Base-by-base conservation (phyloP, 2,113 vertebrate genomes). In the Lichenostomus cassidix region DNA sequence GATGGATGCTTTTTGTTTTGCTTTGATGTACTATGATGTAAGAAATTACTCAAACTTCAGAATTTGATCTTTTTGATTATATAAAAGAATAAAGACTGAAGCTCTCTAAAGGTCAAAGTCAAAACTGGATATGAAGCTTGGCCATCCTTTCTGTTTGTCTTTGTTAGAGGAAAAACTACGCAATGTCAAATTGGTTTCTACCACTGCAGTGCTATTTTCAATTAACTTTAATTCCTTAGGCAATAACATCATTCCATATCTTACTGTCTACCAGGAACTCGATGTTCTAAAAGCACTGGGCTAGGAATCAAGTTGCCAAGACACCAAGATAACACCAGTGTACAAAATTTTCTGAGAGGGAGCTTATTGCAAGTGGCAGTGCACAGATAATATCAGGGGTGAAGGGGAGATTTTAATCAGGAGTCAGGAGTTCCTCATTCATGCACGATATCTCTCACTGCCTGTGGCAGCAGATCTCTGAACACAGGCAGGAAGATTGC, bases 221-320 rank as follows among this genome's bases (percentile, higher is more conserved):
- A 47, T 59, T 77, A 80, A 70, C 37, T 77, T 70, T 21, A 81
- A n/a, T 87, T 96, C 50, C 47, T 83, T 62, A 16, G 27, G 50
- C 27, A 93, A 62, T 86, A 83, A 29, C 59, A 83, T 80, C 25
- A 47, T 93, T 77, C 47, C 22, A 3, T 85, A 67, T 90, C 59
- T 91, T 79, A 44, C 24, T 69, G 60, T 79, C 74, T 83, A 76
- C 53, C 47, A 87, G 71, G 37, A 93, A 70, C 67, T 58, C 1
- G 0, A 65, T 92, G 82, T 95, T 73, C 90, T 90, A 80, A 77
- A 92, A 88, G 67, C 46, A 39, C 28, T 88, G 63, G 78, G 68
- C 78, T 90, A 58, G 63, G 39, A 93, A 77, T 94, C 79, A 92
- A 63, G 12, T 88, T 94, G 58, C 69, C 20, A 90, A 80, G 55